Conservation (phyloP, 2,797 vertebrate genomes). For the Enteromius treurensis region DNA sequence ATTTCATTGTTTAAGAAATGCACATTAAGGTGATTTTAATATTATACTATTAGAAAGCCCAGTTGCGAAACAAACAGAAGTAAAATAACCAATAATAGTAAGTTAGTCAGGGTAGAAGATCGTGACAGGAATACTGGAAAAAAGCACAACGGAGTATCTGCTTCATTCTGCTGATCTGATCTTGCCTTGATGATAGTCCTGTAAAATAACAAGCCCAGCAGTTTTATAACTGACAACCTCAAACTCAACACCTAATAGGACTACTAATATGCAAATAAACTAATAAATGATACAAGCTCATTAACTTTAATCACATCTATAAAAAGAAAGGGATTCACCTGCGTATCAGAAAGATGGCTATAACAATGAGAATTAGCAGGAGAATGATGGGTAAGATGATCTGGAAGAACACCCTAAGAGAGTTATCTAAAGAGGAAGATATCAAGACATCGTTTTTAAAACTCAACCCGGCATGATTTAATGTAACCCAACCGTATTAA, state of each 20-base stretch:
- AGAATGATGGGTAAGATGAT: background rate
- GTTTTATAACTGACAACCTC: background rate
- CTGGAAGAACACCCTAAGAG: background rate
- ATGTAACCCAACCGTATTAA: background rate
- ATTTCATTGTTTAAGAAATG: background rate
- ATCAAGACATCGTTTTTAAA: background rate
- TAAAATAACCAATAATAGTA: constrained; percentile 39
- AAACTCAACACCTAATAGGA: background rate
- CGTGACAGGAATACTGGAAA: constrained; percentile 8
- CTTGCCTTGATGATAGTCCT: constrained; percentile 33
- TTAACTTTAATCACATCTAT: background rate
- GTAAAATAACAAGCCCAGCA: constrained; percentile 3
- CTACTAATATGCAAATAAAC: background rate
- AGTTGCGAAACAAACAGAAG: background rate
- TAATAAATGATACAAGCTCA: background rate
- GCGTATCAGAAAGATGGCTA: constrained; percentile 43
- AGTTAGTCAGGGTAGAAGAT: constrained; percentile 24
- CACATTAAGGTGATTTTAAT: background rate
- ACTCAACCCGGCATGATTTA: background rate
- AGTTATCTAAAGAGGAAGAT: constrained; percentile 35
- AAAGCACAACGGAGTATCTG: background rate
- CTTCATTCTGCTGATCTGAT: constrained; percentile 8
- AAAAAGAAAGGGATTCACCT: constrained; percentile 62
- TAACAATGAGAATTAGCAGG: constrained; percentile 45
- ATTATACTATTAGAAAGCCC: background rate